phyloP scores from a whole-genome alignment of 2,113 vertebrate species.

The Pseudorhombus dupliciocellatus region DNA sequence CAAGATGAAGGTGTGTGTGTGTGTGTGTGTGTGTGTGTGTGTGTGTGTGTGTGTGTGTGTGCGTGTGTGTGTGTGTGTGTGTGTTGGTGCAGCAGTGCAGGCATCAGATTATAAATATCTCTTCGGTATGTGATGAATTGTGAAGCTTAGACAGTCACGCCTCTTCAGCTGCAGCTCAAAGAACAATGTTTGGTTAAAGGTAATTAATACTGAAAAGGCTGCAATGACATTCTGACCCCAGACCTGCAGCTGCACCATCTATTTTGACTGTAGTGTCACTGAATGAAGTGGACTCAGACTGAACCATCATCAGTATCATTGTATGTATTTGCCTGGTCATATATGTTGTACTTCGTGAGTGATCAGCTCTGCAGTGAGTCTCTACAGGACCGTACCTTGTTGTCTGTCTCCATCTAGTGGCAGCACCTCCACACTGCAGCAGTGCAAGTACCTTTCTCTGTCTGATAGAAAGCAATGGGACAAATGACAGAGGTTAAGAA shows the following conservation, averaged over 20 bases:
- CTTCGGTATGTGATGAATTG: conserved; percentile 25
- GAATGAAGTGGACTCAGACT: neutral
- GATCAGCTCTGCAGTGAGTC: neutral
- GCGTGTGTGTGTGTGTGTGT: neutral
- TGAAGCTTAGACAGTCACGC: conserved; percentile 1
- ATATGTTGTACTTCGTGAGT: too few relatives aligned
- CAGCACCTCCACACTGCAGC: neutral
- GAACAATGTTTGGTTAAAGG: conserved; percentile 10
- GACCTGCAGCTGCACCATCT: conserved; percentile 6
- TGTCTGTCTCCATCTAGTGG: conserved; percentile 65
- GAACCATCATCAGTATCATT: too few relatives aligned
- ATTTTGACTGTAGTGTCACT: conserved; percentile 39
- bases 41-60: neutral
- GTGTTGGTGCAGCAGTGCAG: conserved; percentile 48
- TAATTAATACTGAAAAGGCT: neutral
- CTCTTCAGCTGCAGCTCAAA: neutral
- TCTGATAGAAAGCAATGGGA: neutral
- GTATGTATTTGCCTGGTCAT: neutral
- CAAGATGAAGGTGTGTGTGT: neutral
- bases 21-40: neutral
- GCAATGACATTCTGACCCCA: neutral
- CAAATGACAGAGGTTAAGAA: neutral
- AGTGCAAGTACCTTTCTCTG: too few relatives aligned
- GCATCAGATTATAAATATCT: conserved; percentile 36
- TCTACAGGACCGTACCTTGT: neutral